Evolutionary conservation across 1,140 invertebrate genomes (phyloP).

Genomic region (Lethocerus indicus): DNA sequence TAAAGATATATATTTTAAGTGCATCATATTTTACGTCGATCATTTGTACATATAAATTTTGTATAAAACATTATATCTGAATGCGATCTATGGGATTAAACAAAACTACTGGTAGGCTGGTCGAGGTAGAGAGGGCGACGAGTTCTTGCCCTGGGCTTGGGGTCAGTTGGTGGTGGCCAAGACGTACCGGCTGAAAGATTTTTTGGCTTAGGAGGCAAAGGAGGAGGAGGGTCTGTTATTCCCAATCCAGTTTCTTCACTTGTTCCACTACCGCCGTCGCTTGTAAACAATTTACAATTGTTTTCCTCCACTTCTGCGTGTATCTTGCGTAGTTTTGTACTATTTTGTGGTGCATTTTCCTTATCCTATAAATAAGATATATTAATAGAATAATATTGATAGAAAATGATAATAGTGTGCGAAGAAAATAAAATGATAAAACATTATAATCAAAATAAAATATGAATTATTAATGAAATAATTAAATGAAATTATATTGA

Average conservation of each 20-base stretch:
- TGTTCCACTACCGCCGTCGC: background rate
- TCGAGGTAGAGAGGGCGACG: constrained; percentile 32
- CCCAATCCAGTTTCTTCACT: constrained; percentile 11
- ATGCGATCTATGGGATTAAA: constrained; percentile 21
- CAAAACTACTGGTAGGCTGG: constrained; percentile 42
- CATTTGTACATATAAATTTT: background rate
- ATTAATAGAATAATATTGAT: background rate
- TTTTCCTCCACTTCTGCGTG: constrained; percentile 12
- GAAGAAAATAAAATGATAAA: background rate
- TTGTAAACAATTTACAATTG: background rate
- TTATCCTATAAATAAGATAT: constrained; percentile 22
- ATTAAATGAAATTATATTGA: background rate
- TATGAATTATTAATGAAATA: background rate
- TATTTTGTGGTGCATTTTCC: constrained; percentile 21
- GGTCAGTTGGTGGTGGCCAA: constrained; percentile 1
- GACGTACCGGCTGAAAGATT: constrained; percentile 12
- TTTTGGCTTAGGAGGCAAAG: constrained; percentile 20
- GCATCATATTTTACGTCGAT: background rate
- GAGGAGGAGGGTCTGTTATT: constrained; percentile 16
- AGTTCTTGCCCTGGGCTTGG: constrained; percentile 4
- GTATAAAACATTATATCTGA: background rate
- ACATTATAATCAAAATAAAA: background rate
- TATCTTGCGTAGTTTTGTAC: constrained; percentile 21
- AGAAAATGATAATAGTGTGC: background rate
- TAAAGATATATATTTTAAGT: background rate